Conservation (phyloP, 2,113 vertebrate genomes). For the Nansenia antarctica region DNA sequence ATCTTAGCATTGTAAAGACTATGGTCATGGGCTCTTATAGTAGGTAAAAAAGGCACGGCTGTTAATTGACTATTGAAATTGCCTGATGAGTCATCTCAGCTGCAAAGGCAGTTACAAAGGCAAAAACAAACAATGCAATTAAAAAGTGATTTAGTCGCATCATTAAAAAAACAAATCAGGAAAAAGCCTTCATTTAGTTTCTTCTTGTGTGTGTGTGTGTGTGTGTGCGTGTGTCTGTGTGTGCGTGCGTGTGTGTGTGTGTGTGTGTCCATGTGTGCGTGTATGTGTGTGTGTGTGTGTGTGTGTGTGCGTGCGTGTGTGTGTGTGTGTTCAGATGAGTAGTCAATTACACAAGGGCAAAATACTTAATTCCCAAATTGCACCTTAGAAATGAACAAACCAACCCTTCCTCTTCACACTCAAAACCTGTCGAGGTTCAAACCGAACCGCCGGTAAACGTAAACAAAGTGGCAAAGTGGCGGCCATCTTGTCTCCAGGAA, state of each 20-base stretch:
- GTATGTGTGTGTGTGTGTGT: not conserved
- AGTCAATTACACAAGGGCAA: not conserved
- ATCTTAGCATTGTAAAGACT: too few species aligned
- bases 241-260: not conserved
- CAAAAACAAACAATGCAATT: conserved; percentile 47
- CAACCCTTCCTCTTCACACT: not conserved
- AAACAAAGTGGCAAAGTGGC: not conserved
- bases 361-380: not conserved
- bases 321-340: not conserved
- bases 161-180: conserved; percentile 49
- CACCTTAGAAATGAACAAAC: not conserved
- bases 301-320: not conserved
- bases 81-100: conserved; percentile 37
- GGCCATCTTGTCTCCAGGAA: not conserved
- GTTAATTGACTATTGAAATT: conserved; percentile 46
- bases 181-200: conserved; percentile 18
- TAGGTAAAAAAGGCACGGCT: too few species aligned
- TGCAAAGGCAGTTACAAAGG: conserved; percentile 37
- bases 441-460: not conserved
- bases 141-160: conserved; percentile 51
- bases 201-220: conserved; percentile 4
- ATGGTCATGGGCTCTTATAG: too few species aligned
- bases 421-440: not conserved
- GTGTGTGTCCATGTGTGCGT: not conserved
- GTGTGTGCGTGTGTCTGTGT: not conserved